Base-by-base conservation (phyloP, 2,113 vertebrate genomes). In the Phoxinus phoxinus region DNA sequence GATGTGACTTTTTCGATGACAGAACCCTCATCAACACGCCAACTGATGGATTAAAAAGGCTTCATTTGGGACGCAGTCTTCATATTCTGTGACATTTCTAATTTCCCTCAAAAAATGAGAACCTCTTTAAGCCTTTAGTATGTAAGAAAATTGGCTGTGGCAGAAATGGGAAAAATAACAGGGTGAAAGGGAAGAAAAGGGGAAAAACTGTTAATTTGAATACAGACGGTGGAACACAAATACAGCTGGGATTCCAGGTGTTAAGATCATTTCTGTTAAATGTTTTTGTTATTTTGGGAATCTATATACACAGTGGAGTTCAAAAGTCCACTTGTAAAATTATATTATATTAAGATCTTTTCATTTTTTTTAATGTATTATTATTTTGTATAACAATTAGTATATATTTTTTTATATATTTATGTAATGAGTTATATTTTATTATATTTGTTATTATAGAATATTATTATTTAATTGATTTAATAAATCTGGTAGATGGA, bases 121-220 rank as follows among this genome's bases (percentile, higher is more conserved):
- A 86, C 89, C 58, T 82, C 89, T 89, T 89, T 89, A 84, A 85
- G 88, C 56, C 7, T 25, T 32, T 72, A 84, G 84, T 83, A 83
- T 87, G 92, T 87, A 91, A 53, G 51, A 80, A 92, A 89, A 94
- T 93, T 90, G 81, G 84, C 81, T 46, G 72, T 91, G 93, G 93
- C 93, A 91, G 88, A 90, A 84, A 81, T 53, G 53, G 56, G 74
- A 87, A 91, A 25, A 25, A 63, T 37, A 48, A 30, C 32, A 84
- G 10, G 74, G 53, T n/a, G 61, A 41, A 32, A 27, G 13, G 72
- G 13, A 74, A 74, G 72, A 27, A 74, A 46, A 48, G 23, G 32
- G 65, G 41, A 25, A 78, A 41, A 53, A 46, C 3, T 65, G 17
- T n/a, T 23, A 4, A 35, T 81, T 58, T 85, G 78, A 83, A 76